Evolutionary conservation across 2,797 vertebrate genomes (phyloP).

Genomic region (Spinibarbus caldwelli): DNA sequence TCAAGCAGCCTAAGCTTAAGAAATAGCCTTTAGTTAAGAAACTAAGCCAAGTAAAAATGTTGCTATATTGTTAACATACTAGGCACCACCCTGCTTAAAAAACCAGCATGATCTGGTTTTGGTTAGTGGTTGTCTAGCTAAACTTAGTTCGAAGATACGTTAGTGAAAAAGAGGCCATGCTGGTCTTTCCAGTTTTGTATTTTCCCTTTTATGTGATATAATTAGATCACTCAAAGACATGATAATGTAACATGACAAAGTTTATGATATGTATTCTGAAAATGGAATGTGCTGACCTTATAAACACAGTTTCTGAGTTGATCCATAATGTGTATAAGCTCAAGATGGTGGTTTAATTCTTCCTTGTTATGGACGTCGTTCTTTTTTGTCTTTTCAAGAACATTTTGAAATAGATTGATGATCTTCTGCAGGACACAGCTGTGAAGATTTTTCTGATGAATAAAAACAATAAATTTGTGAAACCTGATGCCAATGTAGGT

Average conservation of each 20-base stretch:
- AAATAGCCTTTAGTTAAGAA: neutral
- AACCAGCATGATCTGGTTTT: neutral
- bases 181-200: neutral
- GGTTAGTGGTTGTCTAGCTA: neutral
- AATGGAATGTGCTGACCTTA: slow-evolving; percentile 36
- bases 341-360: neutral
- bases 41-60: neutral
- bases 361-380: neutral
- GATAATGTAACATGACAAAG: too few species aligned
- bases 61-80: slow-evolving; percentile 1
- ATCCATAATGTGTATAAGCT: slow-evolving; percentile 49
- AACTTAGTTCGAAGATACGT: neutral
- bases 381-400: slow-evolving; percentile 16
- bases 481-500: neutral
- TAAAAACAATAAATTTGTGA: neutral
- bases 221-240: neutral
- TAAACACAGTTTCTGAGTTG: slow-evolving; percentile 44
- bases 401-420: slow-evolving; percentile 41
- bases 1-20: neutral
- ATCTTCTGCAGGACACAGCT: slow-evolving; percentile 53
- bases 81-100: neutral
- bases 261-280: neutral
- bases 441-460: slow-evolving; percentile 52
- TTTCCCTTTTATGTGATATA: neutral
- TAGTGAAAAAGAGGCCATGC: neutral